Evolutionary conservation across 2,113 vertebrate genomes (phyloP), one percentile per base, ranked within the genome.

Genomic region (Arvicanthis niloticus): DNA sequence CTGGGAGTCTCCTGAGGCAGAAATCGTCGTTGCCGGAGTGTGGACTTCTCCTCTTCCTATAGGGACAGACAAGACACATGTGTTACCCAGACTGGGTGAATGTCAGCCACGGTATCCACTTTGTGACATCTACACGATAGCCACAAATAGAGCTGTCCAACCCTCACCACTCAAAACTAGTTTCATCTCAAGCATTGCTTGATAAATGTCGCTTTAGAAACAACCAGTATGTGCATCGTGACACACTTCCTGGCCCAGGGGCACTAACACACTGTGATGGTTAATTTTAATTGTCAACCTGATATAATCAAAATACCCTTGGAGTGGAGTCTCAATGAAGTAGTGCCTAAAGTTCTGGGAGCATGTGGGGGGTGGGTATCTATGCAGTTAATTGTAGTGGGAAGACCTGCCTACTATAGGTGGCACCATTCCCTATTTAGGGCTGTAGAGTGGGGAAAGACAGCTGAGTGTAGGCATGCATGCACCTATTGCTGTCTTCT

Each of bases 1-100:
- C 93, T 12, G 8, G 97, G n/a, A 12, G 87, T 40, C 19, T 97
- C 97, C 84, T 93, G 95, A 7, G 97, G 93, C 26, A 53, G 19
- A 21, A 45, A 86, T 24, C 1, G 96, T 58, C 98, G 98, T 15
- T 97, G 98, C 37, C 98, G 91, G 6, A 98, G 96, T 60, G 40
- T 2, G 0, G 96, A 94, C 95, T 98, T 98, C 22, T 98, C 98
- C 9, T 98, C 97, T 93, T 98, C 96, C 70, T 98, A 84, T 3
- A 1, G 81, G 76, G 58, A 90, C 22, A 91, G 78, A 72, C 22
- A 40, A 21, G 3, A 7, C 9, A 3, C 0, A 2, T 12, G 3
- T 45, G 93, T 45, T 68, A 65, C 45, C 58, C 26, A 15, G 37
- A 21, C 85, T 5, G 19, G 8, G 4, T 24, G 4, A 4, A 0